Conservation (phyloP, 2,113 vertebrate species). For the Electrona antarctica region DNA sequence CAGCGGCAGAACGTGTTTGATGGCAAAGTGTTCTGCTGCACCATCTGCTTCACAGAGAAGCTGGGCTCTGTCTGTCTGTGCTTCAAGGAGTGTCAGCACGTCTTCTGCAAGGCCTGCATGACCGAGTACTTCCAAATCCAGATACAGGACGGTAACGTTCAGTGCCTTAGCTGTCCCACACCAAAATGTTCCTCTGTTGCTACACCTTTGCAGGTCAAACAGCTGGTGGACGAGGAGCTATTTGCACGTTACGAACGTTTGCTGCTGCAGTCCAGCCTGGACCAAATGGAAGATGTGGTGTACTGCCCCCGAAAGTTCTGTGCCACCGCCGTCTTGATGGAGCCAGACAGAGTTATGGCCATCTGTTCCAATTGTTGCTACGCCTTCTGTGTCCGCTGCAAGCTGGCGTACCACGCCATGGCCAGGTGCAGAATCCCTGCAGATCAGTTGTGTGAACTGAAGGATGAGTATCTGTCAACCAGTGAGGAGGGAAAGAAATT, state of each 20-base stretch:
- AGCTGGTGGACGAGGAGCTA: conserved; percentile 88
- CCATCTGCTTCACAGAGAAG: conserved; percentile 93
- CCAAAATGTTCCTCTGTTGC: conserved; percentile 90
- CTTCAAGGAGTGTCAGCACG: conserved; percentile 91
- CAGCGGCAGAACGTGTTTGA: conserved; percentile 91
- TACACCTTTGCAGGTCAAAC: conserved; percentile 94
- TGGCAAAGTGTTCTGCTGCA: conserved; percentile 86
- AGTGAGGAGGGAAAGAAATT: conserved; percentile 81
- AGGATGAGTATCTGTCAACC: conserved; percentile 85
- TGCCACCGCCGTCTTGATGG: conserved; percentile 90
- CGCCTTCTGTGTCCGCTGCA: conserved; percentile 93
- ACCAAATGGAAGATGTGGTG: conserved; percentile 94
- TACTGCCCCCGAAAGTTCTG: conserved; percentile 91
- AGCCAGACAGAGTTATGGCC: conserved; percentile 91
- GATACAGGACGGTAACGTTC: conserved; percentile 95
- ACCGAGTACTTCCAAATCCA: conserved; percentile 95
- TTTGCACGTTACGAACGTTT: conserved; percentile 95
- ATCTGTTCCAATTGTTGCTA: conserved; percentile 92
- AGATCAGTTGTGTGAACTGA: conserved; percentile 85
- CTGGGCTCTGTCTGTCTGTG: conserved; percentile 86
- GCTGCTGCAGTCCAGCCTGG: conserved; percentile 92
- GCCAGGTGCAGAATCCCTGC: conserved; percentile 86
- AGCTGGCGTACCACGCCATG: conserved; percentile 90
- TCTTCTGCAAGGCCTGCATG: conserved; percentile 93
- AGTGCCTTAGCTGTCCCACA: conserved; percentile 94